These are phyloP conservation scores for Dendrophyllia cribrosa DNA, from an alignment of 64 coral and sea anemone species.

Conservation along the genomic window DNA sequence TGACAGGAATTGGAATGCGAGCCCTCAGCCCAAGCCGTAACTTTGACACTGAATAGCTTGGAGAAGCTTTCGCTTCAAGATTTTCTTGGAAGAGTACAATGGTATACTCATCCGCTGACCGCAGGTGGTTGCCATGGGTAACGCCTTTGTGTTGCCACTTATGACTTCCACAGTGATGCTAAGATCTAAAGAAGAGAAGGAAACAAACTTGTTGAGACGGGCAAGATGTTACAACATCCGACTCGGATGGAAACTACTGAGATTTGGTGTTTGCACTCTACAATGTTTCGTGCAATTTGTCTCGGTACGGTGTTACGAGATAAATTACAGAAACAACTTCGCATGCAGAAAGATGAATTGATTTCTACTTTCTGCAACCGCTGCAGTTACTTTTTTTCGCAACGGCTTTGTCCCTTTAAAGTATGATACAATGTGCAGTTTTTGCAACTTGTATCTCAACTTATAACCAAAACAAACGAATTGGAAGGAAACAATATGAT, in stretches of 20 bases:
- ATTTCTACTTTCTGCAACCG: no score
- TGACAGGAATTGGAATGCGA: not conserved
- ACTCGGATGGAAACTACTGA: not conserved
- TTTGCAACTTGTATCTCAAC: no score
- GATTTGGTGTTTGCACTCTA: not conserved
- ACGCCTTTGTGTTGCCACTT: constrained; percentile 94
- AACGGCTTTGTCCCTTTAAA: no score
- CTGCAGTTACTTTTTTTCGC: no score
- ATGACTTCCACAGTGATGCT: constrained; percentile 91
- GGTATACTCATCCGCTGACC: constrained; percentile 98
- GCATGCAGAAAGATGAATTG: no score
- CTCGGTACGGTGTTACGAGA: no score
- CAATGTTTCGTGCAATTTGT: no score
- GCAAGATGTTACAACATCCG: not conserved
- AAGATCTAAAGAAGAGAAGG: constrained; percentile 56
- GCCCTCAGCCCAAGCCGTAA: constrained; percentile 80
- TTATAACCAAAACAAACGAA: no score
- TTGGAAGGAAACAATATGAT: no score
- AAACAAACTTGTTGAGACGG: not conserved
- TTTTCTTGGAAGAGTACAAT: constrained; percentile 84
- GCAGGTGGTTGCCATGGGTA: constrained; percentile 97
- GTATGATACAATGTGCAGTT: no score
- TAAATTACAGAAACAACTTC: no score
- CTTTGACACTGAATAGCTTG: constrained; percentile 97
- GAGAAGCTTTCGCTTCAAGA: constrained; percentile 84